A percentile compares a stretch with the other conserved stretches of the same genome.
Conservation (phyloP, 1,140 invertebrate genomes). For the Thaumetopoea pityocampa region DNA sequence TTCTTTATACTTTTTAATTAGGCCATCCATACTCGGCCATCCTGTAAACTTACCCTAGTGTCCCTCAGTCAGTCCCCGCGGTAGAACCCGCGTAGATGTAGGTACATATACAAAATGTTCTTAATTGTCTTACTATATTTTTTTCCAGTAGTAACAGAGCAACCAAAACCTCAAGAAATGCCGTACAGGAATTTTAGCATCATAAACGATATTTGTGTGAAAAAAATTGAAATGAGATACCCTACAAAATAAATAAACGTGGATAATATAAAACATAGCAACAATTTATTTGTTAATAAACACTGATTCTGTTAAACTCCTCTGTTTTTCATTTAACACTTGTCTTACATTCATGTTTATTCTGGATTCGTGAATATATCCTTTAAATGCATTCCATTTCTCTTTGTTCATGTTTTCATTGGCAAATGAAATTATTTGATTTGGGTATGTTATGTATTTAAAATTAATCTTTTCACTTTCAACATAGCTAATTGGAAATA, state of each 20-base stretch:
- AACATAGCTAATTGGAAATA: constrained; percentile 26
- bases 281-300: constrained; percentile 18
- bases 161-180: constrained; percentile 27
- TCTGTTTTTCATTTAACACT: constrained; percentile 59
- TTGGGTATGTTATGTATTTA: constrained; percentile 36
- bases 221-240: background rate
- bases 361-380: constrained; percentile 57
- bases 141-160: constrained; percentile 46
- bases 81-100: too few species aligned
- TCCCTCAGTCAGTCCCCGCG: too few species aligned
- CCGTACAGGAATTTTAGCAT: constrained; percentile 12
- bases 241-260: background rate
- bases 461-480: constrained; percentile 18
- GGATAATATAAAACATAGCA: background rate
- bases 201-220: background rate
- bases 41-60: too few species aligned
- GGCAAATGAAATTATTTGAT: constrained; percentile 25
- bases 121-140: constrained; percentile 4
- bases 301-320: constrained; percentile 34
- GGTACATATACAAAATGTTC: background rate
- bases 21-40: too few species aligned
- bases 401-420: constrained; percentile 36
- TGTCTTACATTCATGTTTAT: constrained; percentile 69
- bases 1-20: too few species aligned
- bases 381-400: constrained; percentile 38